These are phyloP conservation scores for Gopherus flavomarginatus DNA, from an alignment of 2,113 vertebrate genomes.

Conservation along the genomic window DNA sequence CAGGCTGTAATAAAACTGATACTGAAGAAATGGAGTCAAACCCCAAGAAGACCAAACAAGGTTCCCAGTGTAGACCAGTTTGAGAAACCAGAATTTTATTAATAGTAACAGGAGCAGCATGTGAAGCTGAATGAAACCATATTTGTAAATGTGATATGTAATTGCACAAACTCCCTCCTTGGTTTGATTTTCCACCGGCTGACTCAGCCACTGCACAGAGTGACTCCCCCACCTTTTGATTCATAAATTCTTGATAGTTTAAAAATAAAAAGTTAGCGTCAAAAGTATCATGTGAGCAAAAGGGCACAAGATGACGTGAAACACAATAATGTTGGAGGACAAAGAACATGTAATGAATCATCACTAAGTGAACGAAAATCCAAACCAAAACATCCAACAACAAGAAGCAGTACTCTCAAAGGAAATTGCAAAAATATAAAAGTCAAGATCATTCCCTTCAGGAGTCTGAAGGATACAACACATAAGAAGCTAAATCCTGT, in stretches of 20 bases:
- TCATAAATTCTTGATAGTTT: slow-evolving; percentile 56
- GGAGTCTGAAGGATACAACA: rapidly evolving
- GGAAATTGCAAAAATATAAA: background rate
- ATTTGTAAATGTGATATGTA: slow-evolving; percentile 43
- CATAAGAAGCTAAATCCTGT: background rate
- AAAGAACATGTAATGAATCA: background rate
- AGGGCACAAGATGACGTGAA: background rate
- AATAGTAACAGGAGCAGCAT: slow-evolving; percentile 52
- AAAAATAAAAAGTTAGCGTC: background rate
- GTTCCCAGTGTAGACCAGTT: background rate
- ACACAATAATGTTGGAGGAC: rapidly evolving
- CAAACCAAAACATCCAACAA: background rate
- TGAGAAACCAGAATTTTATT: slow-evolving; percentile 48
- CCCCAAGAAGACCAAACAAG: background rate
- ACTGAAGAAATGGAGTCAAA: background rate
- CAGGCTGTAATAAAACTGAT: background rate
- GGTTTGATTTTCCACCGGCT: slow-evolving; percentile 29
- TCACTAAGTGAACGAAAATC: rapidly evolving
- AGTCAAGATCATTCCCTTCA: background rate
- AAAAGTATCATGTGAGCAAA: background rate
- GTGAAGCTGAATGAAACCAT: slow-evolving; percentile 53
- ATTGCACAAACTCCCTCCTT: background rate
- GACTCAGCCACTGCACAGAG: slow-evolving; percentile 54
- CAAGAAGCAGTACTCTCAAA: background rate
- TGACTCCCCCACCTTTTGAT: slow-evolving; percentile 57